Conservation (phyloP, 2,888 invertebrate species). For the Anaspis maculata region DNA sequence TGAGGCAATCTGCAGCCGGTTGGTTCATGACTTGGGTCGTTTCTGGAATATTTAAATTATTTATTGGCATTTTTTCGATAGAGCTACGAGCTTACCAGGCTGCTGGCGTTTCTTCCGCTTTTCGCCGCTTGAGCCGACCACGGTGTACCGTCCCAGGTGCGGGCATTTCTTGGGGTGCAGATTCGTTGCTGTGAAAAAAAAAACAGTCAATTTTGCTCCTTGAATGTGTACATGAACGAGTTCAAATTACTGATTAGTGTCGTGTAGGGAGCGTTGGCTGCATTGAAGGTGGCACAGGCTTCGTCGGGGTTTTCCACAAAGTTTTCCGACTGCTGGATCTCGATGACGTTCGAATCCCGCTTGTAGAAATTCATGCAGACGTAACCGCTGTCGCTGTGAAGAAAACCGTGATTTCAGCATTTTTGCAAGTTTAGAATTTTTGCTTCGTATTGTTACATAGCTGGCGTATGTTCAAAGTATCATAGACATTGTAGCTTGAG, state of each 20-base stretch:
- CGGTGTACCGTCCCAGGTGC: constrained; percentile 57
- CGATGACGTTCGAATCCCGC: constrained; percentile 62
- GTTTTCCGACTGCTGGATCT: constrained; percentile 55
- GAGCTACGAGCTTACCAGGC: constrained; percentile 24
- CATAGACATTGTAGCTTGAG: too few species aligned
- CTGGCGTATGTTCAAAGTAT: too few species aligned
- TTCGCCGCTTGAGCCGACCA: constrained; percentile 40
- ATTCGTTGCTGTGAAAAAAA: constrained; percentile 48
- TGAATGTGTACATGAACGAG: too few species aligned
- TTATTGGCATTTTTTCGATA: neutral
- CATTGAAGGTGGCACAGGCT: constrained; percentile 53
- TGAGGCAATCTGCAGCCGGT: constrained; percentile 42
- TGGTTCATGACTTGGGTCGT: constrained; percentile 17
- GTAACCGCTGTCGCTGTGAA: constrained; percentile 68
- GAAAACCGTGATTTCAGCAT: constrained; percentile 11
- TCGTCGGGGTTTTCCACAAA: constrained; percentile 55
- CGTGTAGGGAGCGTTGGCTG: constrained; percentile 47
- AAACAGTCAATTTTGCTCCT: neutral
- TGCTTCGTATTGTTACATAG: neutral
- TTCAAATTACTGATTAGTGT: constrained; percentile 65
- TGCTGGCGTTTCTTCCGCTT: constrained; percentile 48
- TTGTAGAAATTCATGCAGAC: constrained; percentile 68
- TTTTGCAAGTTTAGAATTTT: neutral
- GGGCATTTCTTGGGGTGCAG: constrained; percentile 59
- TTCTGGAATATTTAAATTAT: constrained; percentile 12